Evolutionary conservation across 2,113 vertebrate species (phyloP).

Genomic region (Daboia siamensis): DNA sequence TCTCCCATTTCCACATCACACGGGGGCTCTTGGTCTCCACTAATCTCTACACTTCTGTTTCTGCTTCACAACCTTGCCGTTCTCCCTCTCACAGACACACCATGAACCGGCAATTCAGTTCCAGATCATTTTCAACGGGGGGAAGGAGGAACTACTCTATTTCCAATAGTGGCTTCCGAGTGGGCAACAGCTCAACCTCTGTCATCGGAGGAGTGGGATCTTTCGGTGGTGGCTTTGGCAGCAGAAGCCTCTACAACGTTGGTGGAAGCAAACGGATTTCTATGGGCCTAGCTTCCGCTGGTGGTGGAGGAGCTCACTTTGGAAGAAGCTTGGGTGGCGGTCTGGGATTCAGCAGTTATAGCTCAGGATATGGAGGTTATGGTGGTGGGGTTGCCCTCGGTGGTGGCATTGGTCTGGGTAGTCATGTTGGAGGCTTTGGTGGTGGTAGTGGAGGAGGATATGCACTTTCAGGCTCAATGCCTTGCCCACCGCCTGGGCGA

Average conservation of each 20-base stretch:
- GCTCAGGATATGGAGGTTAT: slow-evolving; percentile 17
- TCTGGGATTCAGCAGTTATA: slow-evolving; percentile 1
- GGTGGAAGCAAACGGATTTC: slow-evolving; percentile 47
- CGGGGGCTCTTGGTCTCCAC: slow-evolving; percentile 16
- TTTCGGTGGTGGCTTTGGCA: slow-evolving; percentile 36
- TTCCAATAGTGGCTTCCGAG: slow-evolving; percentile 19
- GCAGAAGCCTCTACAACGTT: slow-evolving; percentile 46
- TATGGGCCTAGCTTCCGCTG: slow-evolving; percentile 13
- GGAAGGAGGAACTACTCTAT: slow-evolving; percentile 21
- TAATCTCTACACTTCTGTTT: not conserved
- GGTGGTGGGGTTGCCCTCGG: slow-evolving; percentile 26
- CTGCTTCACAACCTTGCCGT: not conserved
- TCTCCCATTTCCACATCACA: slow-evolving; percentile 18
- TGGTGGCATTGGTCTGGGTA: not conserved
- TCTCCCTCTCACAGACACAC: slow-evolving; percentile 4
- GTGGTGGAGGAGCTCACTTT: slow-evolving; percentile 23
- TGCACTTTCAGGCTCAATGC: not conserved
- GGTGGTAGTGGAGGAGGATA: slow-evolving; percentile 7
- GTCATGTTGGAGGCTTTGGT: not conserved
- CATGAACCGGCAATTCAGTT: slow-evolving; percentile 32
- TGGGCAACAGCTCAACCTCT: slow-evolving; percentile 1
- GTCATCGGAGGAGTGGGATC: slow-evolving; percentile 9
- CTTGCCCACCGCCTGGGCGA: slow-evolving; percentile 25
- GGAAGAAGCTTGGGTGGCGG: slow-evolving; percentile 12
- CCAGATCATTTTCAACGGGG: slow-evolving; percentile 6